phyloP scores from a whole-genome alignment of 2,888 invertebrate species.

The Drosophila meridionalis region DNA sequence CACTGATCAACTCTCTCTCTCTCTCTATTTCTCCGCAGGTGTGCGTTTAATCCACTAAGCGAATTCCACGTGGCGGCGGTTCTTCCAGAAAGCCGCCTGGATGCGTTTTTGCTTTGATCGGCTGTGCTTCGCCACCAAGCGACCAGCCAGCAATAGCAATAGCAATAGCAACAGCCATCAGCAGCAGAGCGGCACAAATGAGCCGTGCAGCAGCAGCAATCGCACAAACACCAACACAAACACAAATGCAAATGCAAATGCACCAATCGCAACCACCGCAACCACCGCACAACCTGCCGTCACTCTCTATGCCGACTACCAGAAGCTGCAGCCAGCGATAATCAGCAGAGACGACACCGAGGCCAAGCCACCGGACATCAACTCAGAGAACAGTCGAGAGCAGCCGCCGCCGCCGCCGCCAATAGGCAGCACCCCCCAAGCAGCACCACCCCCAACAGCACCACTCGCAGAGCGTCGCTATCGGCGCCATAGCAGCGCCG shows the following conservation, averaged over 20 bases:
- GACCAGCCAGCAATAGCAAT: slow-evolving; percentile 86
- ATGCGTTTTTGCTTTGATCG: slow-evolving; percentile 97
- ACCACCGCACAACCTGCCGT: slow-evolving; percentile 31
- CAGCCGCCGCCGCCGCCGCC: neutral
- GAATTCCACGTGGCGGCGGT: slow-evolving; percentile 78
- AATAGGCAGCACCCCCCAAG: neutral
- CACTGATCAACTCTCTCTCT: neutral
- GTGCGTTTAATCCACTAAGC: slow-evolving; percentile 54
- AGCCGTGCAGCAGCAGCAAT: slow-evolving; percentile 38
- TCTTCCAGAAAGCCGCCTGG: slow-evolving; percentile 87
- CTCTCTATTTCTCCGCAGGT: slow-evolving; percentile 62
- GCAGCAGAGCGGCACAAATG: slow-evolving; percentile 44
- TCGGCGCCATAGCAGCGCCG: slow-evolving; percentile 64
- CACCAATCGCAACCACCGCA: slow-evolving; percentile 30
- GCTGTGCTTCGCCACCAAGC: slow-evolving; percentile 95
- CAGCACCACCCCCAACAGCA: slow-evolving; percentile 5
- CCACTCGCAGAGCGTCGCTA: slow-evolving; percentile 37
- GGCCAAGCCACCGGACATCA: slow-evolving; percentile 75
- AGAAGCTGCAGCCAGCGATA: slow-evolving; percentile 76
- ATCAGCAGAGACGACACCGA: slow-evolving; percentile 62
- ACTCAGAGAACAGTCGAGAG: slow-evolving; percentile 32
- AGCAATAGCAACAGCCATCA: slow-evolving; percentile 49
- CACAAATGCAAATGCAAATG: slow-evolving; percentile 25
- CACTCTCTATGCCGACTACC: slow-evolving; percentile 68
- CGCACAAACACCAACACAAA: slow-evolving; percentile 25